Base-by-base conservation (phyloP, 1,140 invertebrate species). In the Cotesia typhae region DNA sequence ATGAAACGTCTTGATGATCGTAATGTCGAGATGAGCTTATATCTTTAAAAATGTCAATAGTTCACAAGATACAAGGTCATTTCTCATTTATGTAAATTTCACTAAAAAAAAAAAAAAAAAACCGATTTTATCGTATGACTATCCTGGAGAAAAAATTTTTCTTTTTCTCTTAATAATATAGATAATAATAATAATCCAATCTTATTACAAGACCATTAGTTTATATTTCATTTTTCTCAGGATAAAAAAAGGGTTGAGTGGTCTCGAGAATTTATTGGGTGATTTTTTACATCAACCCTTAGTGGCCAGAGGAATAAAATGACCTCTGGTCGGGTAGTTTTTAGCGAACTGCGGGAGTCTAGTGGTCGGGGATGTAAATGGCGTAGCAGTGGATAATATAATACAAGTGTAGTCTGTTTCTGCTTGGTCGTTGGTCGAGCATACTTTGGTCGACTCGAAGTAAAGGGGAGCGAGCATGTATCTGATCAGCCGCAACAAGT, bases 401-500 rank as follows among this genome's bases (percentile, higher is more conserved):
- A 47, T 47, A 47, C 6, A 37, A 47, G 41, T 47, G 9, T 9
- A 47, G 41, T 57, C 51, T 70, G 38, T 63, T 57, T 61, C 4
- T 51, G 68, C 51, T 57, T 55, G 20, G 14, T 59, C 28, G 28
- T 28, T 28, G 28, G 28, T 28, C 28, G 1, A 28, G 28, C 28
- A 28, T 1, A 28, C 28, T 28, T 28, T 28, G 37, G n/a, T 17
- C 20, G 47, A 20, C 55, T 61, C 17, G 63, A 35, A 28, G 28
- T 28, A 28, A 28, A 59, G 51, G 72, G 53, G 70, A 74, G 64
- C 4, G 74, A 59, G 36, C 28, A 68, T 74, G 51, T 76, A 74
- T 75, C 70, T 74, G 76, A 75, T 77, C 72, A 70, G 63, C 79
- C 70, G 79, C 80, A 80, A 81, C 80, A 82, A 82, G 81, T 81